These are phyloP conservation scores for Ptycholaimellus sp. DNA, from an alignment of 2,888 invertebrate species.

Conservation along the genomic window DNA sequence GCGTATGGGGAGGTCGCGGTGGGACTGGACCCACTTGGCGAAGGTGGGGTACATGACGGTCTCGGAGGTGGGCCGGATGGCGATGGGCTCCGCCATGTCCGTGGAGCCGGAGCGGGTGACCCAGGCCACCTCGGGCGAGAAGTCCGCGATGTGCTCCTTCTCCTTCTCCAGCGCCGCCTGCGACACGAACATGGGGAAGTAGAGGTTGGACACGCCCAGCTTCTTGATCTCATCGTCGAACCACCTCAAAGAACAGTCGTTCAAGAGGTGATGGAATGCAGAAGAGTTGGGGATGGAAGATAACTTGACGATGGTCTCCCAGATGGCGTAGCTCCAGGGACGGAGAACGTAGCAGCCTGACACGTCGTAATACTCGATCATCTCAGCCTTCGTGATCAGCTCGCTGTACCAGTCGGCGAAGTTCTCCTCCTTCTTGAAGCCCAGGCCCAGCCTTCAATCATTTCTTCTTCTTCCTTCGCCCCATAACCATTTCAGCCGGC, in stretches of 20 bases:
- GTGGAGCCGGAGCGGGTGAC: constrained; percentile 78
- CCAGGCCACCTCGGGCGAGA: constrained; percentile 91
- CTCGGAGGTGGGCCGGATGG: constrained; percentile 89
- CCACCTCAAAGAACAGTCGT: constrained; percentile 7
- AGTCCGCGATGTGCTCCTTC: constrained; percentile 87
- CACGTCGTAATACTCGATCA: constrained; percentile 98
- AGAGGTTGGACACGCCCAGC: constrained; percentile 79
- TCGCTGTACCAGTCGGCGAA: constrained; percentile 89
- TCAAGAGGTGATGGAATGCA: no score
- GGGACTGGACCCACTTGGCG: constrained; percentile 91
- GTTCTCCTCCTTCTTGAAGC: constrained; percentile 70
- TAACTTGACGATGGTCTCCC: constrained; percentile 63
- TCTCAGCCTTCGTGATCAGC: constrained; percentile 62
- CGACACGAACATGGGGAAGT: constrained; percentile 95
- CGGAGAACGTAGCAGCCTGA: constrained; percentile 94
- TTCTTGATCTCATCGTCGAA: constrained; percentile 33
- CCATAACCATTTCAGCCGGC: not conserved
- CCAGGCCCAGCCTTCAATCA: constrained; percentile 70
- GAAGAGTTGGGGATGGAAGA: no score
- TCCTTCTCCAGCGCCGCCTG: constrained; percentile 67
- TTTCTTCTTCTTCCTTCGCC: constrained; percentile 32
- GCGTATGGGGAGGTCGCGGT: constrained; percentile 77
- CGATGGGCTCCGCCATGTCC: constrained; percentile 84
- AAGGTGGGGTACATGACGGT: constrained; percentile 98
- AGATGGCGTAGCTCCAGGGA: constrained; percentile 85